phyloP scores from a whole-genome alignment of 35 echinoderm and acorn worm species.

The Lytechinus pictus region DNA sequence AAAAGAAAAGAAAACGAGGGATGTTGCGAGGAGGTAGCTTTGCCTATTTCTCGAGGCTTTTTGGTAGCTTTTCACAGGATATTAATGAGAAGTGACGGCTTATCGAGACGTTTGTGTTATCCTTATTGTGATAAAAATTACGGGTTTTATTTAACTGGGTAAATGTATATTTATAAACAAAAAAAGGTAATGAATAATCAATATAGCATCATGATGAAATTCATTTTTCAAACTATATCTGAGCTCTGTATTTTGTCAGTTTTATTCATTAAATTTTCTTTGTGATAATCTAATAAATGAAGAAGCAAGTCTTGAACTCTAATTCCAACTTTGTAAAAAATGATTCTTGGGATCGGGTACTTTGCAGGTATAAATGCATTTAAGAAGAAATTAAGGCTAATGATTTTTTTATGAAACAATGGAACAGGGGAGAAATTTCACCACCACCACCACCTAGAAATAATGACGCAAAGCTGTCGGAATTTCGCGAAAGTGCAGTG shows the following conservation, averaged over 20 bases:
- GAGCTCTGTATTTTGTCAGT: background rate
- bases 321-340: background rate
- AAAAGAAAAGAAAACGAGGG: background rate
- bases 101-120: background rate
- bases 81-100: background rate
- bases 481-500: background rate
- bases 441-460: background rate
- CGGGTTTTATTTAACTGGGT: background rate
- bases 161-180: background rate
- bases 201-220: background rate
- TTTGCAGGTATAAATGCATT: background rate
- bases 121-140: background rate
- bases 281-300: background rate
- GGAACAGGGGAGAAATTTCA: background rate
- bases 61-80: background rate
- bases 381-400: background rate
- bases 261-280: background rate
- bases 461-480: background rate
- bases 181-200: background rate
- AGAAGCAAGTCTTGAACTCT: background rate
- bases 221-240: too few relatives aligned
- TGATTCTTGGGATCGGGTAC: background rate
- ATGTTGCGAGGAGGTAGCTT: background rate
- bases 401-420: background rate
- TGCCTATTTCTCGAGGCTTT: background rate